Base-by-base conservation (phyloP, 2,113 vertebrate genomes). In the Pithys albifrons region DNA sequence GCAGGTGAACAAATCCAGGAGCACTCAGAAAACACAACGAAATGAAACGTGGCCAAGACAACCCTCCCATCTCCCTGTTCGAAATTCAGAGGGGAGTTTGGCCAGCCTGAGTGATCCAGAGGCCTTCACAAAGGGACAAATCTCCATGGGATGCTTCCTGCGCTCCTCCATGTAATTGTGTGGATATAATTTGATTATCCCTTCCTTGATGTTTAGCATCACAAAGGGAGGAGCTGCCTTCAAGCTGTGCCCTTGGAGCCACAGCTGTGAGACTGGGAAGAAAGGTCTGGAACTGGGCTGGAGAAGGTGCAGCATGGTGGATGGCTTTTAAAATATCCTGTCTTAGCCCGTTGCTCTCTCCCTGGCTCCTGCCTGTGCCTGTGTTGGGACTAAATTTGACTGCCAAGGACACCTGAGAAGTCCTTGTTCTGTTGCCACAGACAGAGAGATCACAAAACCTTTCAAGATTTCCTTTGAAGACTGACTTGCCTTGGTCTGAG, bases 121-220 rank as follows among this genome's bases (percentile, higher is more conserved):
- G 58, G 19, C 41, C 20, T 31, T 70, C 1, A 0, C 29, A 22
- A 48, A 54, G 55, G 78, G 57, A 70, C 19, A 35, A 14, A 73
- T 70, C 72, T 24, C 91, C 14, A 45, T 10, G 58, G 89, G 89
- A 74, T 31, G 46, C 70, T 74, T 48, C 7, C 4, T 23, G 52
- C 41, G 18, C 65, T 95, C 11, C 5, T 24, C 70, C 59, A 3
- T 4, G 54, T 64, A 87, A 66, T 87, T 0, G 15, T 23, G 74
- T 70, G 74, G 78, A 73, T 37, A 12, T 95, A 89, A 96, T 95
- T 75, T 65, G 73, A 97, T 97, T 95, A 95, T 91, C 59, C 78
- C n/a, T 84, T 89, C 74, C 94, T 65, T 12, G 58, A 46, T 48
- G 70, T 59, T 96, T 39, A 78, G 51, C 87, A 85, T 89, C 62